Conservation (phyloP, 2,797 vertebrate species). For the Pipistrellus kuhlii region DNA sequence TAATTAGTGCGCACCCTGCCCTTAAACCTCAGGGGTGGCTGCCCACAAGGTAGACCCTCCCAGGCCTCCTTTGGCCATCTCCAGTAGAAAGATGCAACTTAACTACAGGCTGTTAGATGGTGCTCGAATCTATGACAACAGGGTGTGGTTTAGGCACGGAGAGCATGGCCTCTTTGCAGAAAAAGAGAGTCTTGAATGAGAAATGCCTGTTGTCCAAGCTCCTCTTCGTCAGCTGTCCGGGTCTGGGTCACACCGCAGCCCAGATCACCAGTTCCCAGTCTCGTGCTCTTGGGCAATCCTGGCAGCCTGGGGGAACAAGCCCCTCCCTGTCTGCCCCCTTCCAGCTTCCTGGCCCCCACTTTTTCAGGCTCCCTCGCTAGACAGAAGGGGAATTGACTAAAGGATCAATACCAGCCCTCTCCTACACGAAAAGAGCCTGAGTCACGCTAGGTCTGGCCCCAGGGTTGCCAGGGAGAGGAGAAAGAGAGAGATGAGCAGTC, state of each 20-base stretch:
- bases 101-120: not conserved
- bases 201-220: not conserved
- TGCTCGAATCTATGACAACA: not conserved
- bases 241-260: not conserved
- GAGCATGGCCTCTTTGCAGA: not conserved
- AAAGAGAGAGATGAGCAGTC: not conserved
- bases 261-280: not conserved
- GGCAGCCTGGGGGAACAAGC: not conserved
- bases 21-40: not conserved
- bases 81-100: not conserved
- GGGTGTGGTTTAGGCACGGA: not conserved
- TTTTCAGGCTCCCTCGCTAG: conserved; percentile 14
- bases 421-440: conserved; percentile 30
- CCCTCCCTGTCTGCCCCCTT: not conserved
- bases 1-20: not conserved
- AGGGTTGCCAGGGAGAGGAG: not conserved
- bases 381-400: conserved; percentile 11
- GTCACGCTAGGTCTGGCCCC: not conserved
- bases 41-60: not conserved
- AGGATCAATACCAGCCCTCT: not conserved
- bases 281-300: not conserved
- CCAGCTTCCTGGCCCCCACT: not conserved
- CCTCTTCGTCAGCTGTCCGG: not conserved
- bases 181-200: conserved; percentile 37
- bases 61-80: not conserved